Base-by-base conservation (phyloP, 2,888 invertebrate species). In the Cheilosia vernalis region DNA sequence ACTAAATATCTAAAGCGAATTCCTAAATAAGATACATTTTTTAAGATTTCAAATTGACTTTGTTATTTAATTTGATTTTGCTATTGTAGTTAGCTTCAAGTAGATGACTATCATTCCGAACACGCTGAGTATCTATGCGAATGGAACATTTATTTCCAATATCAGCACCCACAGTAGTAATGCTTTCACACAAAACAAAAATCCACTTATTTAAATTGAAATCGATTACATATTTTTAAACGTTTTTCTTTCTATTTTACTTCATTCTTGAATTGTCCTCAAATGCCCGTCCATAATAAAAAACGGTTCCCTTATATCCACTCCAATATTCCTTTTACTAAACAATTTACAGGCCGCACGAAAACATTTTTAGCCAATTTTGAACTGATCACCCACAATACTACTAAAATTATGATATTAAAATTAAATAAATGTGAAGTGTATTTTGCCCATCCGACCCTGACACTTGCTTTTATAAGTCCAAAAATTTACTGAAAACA, bases 351-450 rank as follows among this genome's bases (percentile, higher is more conserved):
- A 91, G 91, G 91, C 91, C 91, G 87, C 91, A 90, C 89, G 91
- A 90, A 89, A 90, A 90, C 87, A 88, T 87, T 90, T 90, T 88
- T 89, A 89, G 87, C 87, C 89, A 91, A 87, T 87, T 88, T 88
- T 90, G 90, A 88, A 87, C 67, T 69, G 78, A 44, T 55, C 27
- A 55, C 58, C 77, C 55, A 40, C 6, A 49, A 42, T 53, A 33
- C 42, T 53, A 53, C 73, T 56, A 74, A 67, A 67, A 44, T 51
- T 40, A 61, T 51, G 30, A 51, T 56, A 40, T 24, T 47, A 55
- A 55, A 47, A 58, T 67, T 47, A 63, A 56, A 64, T 70, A 69
- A 19, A 51, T 69, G 61, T 77, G 69, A 61, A 61, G 76, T 67
- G 44, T 67, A 51, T 66, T 72, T 53, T 73, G 44, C 58, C 58